Evolutionary conservation across 2,797 vertebrate species (phyloP).

Genomic region (Sarcophilus harrisii): DNA sequence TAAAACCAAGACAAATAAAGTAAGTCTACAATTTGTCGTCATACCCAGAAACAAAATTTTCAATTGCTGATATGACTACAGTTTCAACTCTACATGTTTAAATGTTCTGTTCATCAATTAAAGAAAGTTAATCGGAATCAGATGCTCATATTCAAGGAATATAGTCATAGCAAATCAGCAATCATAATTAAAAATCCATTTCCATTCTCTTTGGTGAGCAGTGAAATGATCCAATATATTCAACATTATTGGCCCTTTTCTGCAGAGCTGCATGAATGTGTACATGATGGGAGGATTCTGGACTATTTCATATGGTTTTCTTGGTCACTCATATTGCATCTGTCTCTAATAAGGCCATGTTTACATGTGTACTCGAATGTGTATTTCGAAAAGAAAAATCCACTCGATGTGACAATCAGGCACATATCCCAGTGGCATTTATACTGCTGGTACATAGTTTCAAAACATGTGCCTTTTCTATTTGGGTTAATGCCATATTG

Average conservation of each 20-base stretch:
- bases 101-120: slow-evolving; percentile 65
- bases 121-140: slow-evolving; percentile 75
- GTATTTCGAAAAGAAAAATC: slow-evolving; percentile 1
- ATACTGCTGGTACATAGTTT: neutral
- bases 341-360: slow-evolving; percentile 30
- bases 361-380: neutral
- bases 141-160: slow-evolving; percentile 62
- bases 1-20: slow-evolving; percentile 78
- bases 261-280: slow-evolving; percentile 16
- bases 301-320: neutral
- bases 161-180: neutral
- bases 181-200: slow-evolving; percentile 70
- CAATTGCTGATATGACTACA: slow-evolving; percentile 32
- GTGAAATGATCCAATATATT: slow-evolving; percentile 42
- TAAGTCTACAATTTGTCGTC: slow-evolving; percentile 55
- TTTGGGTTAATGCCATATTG: neutral
- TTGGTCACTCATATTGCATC: neutral
- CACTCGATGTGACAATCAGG: neutral
- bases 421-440: neutral
- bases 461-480: neutral
- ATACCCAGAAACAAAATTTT: slow-evolving; percentile 51
- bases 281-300: neutral
- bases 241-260: slow-evolving; percentile 6
- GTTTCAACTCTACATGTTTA: slow-evolving; percentile 64
- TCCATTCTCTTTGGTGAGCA: slow-evolving; percentile 31